Evolutionary conservation across 2,888 invertebrate species (phyloP), one percentile per base, ranked within the genome.

Genomic region (Lamproptera curius): DNA sequence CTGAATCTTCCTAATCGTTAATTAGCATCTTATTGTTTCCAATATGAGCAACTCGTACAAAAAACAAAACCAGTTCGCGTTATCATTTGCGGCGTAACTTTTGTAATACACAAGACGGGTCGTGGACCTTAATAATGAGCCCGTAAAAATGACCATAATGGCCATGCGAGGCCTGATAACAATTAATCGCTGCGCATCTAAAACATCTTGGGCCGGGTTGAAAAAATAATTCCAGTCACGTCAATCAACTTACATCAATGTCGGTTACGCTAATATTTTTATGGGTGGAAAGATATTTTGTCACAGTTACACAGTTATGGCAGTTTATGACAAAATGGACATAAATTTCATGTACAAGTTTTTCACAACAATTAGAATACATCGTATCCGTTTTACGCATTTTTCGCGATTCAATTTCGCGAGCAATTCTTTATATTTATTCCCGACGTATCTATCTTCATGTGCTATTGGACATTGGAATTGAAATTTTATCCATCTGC

Each of bases 181-280:
- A 34, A 43, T 31, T 49, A 49, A 49, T 49, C 48, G 39, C 48
- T 11, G 11, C 16, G n/a, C 15, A 43, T 48, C 48, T 40, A 48
- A 26, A 17, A 8, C 14, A n/a, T 34, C 33, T 48, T 34, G 42
- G 33, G 42, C 35, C 43, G 39, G 43, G 26, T 15, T 33, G 11
- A 34, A 39, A 26, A 17, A 48, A 38, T 10, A 28, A 48, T 48
- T 43, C 48, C 14, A 43, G 48, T 48, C 48, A 48, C 48, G 48
- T 48, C 35, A 48, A 16, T 34, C n/a, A n/a, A n/a, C n/a, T n/a
- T n/a, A n/a, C 14, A 13, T 16, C 34, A 38, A 42, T 26, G 23
- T 23, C 23, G 16, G 33, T 26, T 10, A 34, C 13, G 34, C 28
- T 23, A 1, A 10, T 38, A 20, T 42, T 42, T 42, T 35, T 40